Base-by-base conservation (phyloP, 2,888 invertebrate species). In the Philaethria dido region DNA sequence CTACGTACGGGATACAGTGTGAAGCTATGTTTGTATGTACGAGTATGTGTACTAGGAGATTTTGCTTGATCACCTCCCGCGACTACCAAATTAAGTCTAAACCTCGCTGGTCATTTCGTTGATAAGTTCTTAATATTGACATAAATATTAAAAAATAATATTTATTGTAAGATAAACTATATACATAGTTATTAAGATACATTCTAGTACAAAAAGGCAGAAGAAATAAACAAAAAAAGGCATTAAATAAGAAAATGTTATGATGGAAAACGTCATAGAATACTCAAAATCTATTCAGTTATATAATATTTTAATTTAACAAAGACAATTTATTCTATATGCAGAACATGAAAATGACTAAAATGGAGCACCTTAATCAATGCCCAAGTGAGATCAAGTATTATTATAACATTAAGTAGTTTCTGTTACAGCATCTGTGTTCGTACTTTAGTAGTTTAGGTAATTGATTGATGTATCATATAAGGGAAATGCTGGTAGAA, bases 381-480 rank as follows among this genome's bases (percentile, higher is more conserved):
- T 20, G 18, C 42, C 22, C 22, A 42, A 57, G 22, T 22, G 22
- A 42, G 42, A 57, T 42, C 25, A 42, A 57, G 9, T 52, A 33
- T 33, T 52, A 52, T 18, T 57, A 57, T 57, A 42, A 42, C 1
- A 20, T 55, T 55, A 42, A 42, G 9, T 42, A 55, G 20, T 39
- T 36, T 55, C 36, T n/a, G n/a, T 42, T 14, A 39, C 20, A 20
- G 22, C 42, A 57, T 57, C 42, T 22, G 39, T n/a, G 39, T 22
- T 57, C 39, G 14, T 42, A 57, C 55, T 57, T 57, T n/a, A 42
- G 55, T 57, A n/a, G 22, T 39, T 57, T 39, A 9, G 39, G 39
- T 22, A 42, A 57, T 57, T 57, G 55, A 57, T 42, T 39, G 55
- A 57, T 57, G 22, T 39, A 39, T n/a, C 20, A 42, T 42, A 39